A percentile compares a stretch with the other conserved stretches of the same genome.
phyloP scores from a whole-genome alignment of 2,888 invertebrate genomes.

The Macrosoma leucophasiata region DNA sequence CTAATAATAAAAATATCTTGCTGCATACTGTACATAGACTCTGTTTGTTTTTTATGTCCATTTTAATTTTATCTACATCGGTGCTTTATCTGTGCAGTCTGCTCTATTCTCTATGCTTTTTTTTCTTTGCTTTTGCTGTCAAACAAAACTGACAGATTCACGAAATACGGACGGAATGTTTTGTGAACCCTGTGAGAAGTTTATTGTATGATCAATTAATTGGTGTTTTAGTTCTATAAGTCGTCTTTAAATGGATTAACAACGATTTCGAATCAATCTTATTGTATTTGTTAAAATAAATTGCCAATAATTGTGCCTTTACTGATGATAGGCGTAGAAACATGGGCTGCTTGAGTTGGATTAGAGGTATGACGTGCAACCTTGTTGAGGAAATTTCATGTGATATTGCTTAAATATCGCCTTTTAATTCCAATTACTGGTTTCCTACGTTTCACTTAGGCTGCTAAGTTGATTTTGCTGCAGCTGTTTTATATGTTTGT shows the following conservation, averaged over 20 bases:
- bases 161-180: no score
- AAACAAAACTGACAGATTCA: no score
- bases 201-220: no score
- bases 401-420: slow-evolving; percentile 16
- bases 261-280: not conserved
- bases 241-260: not conserved
- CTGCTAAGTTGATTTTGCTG: not conserved
- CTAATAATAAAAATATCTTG: no score
- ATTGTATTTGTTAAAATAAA: not conserved
- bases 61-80: no score
- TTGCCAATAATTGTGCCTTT: slow-evolving; percentile 20
- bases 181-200: no score
- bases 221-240: not conserved
- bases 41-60: no score
- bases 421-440: not conserved
- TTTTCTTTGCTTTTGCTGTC: no score
- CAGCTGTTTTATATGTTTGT: slow-evolving; percentile 6
- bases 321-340: slow-evolving; percentile 42
- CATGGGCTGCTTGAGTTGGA: slow-evolving; percentile 67
- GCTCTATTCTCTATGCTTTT: no score
- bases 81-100: no score
- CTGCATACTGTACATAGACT: no score
- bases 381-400: slow-evolving; percentile 23
- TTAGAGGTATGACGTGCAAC: slow-evolving; percentile 61
- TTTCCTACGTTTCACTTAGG: not conserved